A percentile compares a stretch with the other conserved stretches of the same genome.
Evolutionary conservation across 2,113 vertebrate species (phyloP).

Genomic region (Apodemus sylvaticus): DNA sequence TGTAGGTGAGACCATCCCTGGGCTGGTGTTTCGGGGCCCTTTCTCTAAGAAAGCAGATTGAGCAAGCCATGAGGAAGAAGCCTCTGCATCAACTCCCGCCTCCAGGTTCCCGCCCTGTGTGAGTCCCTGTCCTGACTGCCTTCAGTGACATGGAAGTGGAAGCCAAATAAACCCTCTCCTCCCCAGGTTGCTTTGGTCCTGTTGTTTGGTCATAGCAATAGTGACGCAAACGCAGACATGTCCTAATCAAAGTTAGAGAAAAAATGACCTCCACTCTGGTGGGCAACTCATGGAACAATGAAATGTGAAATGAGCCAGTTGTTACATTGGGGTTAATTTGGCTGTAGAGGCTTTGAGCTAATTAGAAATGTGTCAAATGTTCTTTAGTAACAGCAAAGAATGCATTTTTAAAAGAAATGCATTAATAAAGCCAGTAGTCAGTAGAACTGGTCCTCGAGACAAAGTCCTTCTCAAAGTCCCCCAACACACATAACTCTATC

Average conservation of each 20-base stretch:
- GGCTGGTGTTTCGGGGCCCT: not conserved
- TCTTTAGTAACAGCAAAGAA: slow-evolving; percentile 61
- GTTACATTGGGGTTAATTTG: slow-evolving; percentile 42
- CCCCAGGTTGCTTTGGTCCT: not conserved
- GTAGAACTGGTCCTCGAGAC: slow-evolving; percentile 18
- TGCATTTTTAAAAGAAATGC: slow-evolving; percentile 26
- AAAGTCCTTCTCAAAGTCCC: slow-evolving; percentile 1
- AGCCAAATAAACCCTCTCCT: not conserved
- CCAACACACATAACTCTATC: not conserved
- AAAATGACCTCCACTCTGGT: not conserved
- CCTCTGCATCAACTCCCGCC: not conserved
- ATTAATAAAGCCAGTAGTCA: slow-evolving; percentile 27
- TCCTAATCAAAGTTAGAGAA: not conserved
- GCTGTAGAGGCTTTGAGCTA: slow-evolving; percentile 22
- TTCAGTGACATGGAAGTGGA: not conserved
- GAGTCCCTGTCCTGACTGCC: not conserved
- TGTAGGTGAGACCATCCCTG: too few species aligned
- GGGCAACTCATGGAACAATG: not conserved
- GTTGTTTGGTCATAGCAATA: not conserved
- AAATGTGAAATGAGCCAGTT: slow-evolving; percentile 48
- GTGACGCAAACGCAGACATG: not conserved
- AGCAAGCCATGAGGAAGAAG: not conserved
- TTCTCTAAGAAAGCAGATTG: not conserved
- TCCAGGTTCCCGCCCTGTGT: not conserved
- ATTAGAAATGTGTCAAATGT: slow-evolving; percentile 50